Base-by-base conservation (phyloP, 2,888 invertebrate genomes). In the Caenorhabditis doughertyi region DNA sequence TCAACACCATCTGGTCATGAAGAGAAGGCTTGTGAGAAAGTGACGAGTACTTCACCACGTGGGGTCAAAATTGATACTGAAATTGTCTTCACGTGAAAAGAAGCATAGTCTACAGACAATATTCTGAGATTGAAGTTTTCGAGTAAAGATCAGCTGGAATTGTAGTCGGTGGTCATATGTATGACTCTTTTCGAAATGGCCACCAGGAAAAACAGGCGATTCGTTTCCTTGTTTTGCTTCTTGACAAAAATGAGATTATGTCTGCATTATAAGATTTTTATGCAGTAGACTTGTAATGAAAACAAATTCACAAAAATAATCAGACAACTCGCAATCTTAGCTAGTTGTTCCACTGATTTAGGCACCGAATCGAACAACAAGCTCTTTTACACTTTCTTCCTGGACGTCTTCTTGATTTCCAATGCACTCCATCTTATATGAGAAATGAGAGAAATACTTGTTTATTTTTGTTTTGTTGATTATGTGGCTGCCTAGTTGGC, bases 31-130 rank as follows among this genome's bases (percentile, higher is more conserved):
- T 55, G 64, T 73, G 73, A 73, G 72, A 73, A 73, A 73, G 64
- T 64, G 72, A 64, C 62, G 72, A 73, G 71, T 47, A 35, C 60
- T 13, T 47, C 0, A 32, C 64, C 73, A 73, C 73, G 73, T 73
- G 73, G 51, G 51, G n/a, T 25, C 68, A 7, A 21, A 25, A 47
- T 29, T 51, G 62, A 71, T 68, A 56, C 42, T 56, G 56, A 58
- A 71, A 25, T 49, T 62, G 60, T 62, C 65, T 73, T 73, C 73
- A 73, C 73, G 73, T 73, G 73, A 73, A 73, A 25, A 56, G 44
- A 13, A 13, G 18, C 44, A 47, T 18, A 13, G 44, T 39, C n/a
- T n/a, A n/a, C n/a, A n/a, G n/a, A n/a, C n/a, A n/a, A n/a, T n/a
- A n/a, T n/a, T n/a, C n/a, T n/a, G n/a, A n/a, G n/a, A n/a, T n/a